Conservation (phyloP, 2,888 invertebrate species). For the Abrostola tripartita region DNA sequence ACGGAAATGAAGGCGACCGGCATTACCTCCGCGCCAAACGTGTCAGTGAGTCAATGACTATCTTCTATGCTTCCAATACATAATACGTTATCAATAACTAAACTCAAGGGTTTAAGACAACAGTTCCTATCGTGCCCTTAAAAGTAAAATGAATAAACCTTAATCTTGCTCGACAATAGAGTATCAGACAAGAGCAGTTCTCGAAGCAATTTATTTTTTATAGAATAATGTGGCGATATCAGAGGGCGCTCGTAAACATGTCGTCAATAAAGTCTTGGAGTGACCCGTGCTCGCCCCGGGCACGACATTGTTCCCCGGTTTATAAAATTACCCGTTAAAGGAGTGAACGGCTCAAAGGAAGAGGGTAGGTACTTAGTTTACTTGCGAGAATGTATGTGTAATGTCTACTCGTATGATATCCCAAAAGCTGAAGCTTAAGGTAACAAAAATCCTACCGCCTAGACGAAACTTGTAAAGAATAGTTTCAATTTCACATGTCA, state of each 20-base stretch:
- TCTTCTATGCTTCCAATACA: too few relatives aligned
- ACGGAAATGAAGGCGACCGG: too few relatives aligned
- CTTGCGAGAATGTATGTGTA: conserved; percentile 29
- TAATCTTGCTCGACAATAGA: conserved; percentile 10
- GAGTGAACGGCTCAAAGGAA: conserved; percentile 65
- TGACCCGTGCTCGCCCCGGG: conserved; percentile 68
- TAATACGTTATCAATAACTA: too few relatives aligned
- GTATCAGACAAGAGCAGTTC: conserved; percentile 37
- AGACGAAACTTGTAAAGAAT: too few relatives aligned
- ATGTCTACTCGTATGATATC: conserved; percentile 24
- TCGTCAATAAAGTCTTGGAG: conserved; percentile 73
- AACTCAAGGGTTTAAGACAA: neutral
- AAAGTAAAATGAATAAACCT: conserved; percentile 5
- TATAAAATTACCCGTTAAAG: conserved; percentile 76
- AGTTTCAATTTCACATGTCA: too few relatives aligned
- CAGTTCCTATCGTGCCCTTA: conserved; percentile 1
- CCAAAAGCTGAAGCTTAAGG: too few relatives aligned
- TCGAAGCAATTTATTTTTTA: conserved; percentile 58
- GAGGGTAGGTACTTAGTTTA: conserved; percentile 54
- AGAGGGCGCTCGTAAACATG: conserved; percentile 71
- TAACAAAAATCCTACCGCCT: too few relatives aligned
- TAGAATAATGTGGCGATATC: conserved; percentile 62
- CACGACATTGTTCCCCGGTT: conserved; percentile 71
- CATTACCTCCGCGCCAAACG: too few relatives aligned
- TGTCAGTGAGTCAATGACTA: too few relatives aligned